A percentile compares a stretch with the other conserved stretches of the same genome.
Conservation (phyloP, 2,113 vertebrate genomes). For the Hippocampus guttulatus region DNA sequence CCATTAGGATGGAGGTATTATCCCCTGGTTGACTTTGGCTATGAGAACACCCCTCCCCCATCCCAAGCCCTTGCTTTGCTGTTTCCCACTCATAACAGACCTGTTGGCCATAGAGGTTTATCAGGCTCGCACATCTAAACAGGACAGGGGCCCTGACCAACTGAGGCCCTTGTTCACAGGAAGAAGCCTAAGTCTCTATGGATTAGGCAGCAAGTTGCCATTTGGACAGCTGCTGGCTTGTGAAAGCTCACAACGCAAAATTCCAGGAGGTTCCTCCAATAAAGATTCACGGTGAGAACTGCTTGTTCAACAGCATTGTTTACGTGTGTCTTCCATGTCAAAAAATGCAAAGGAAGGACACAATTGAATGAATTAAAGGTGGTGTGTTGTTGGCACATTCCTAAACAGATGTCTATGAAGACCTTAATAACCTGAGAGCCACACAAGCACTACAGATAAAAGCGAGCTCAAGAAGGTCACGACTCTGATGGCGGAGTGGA, state of each 20-base stretch:
- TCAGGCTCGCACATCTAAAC: slow-evolving; percentile 73
- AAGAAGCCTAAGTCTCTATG: slow-evolving; percentile 69
- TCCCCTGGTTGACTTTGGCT: slow-evolving; percentile 70
- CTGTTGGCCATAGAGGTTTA: slow-evolving; percentile 71
- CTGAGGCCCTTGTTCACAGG: slow-evolving; percentile 66
- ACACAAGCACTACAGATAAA: slow-evolving; percentile 10
- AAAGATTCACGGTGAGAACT: neutral
- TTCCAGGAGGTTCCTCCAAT: neutral
- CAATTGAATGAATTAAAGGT: neutral
- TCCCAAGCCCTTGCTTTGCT: slow-evolving; percentile 36
- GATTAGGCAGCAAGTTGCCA: slow-evolving; percentile 68
- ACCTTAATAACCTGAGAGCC: slow-evolving; percentile 7
- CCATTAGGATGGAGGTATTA: slow-evolving; percentile 72
- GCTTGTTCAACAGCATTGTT: neutral
- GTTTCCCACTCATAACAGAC: slow-evolving; percentile 74
- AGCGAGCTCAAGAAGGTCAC: slow-evolving; percentile 37
- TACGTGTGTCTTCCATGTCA: neutral
- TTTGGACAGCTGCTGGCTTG: slow-evolving; percentile 67
- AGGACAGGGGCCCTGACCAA: slow-evolving; percentile 64
- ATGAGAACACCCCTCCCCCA: slow-evolving; percentile 63
- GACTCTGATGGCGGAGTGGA: slow-evolving; percentile 25
- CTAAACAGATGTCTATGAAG: neutral
- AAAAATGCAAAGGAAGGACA: neutral
- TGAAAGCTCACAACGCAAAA: slow-evolving; percentile 26
- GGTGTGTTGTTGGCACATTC: neutral